A percentile compares a stretch with the other conserved stretches of the same genome.
Conservation (phyloP, 2,797 vertebrate genomes). For the Danio aesculapii region DNA sequence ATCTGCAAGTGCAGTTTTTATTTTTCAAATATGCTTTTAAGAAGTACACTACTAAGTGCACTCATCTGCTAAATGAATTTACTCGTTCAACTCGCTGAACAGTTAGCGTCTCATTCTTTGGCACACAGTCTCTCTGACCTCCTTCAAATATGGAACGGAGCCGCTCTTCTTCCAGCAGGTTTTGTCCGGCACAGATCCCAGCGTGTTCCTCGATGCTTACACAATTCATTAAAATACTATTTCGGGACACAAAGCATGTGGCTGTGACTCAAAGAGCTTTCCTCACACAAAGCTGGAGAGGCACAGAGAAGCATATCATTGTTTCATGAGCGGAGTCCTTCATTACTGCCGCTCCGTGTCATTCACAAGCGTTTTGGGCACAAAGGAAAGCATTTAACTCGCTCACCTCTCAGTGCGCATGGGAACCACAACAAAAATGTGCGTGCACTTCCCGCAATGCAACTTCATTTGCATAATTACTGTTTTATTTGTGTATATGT, state of each 20-base stretch:
- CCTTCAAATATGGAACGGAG: slow-evolving; percentile 32
- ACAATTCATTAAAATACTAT: slow-evolving; percentile 61
- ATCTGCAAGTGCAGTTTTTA: no score
- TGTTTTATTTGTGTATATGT: not conserved
- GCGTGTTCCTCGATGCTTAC: slow-evolving; percentile 54
- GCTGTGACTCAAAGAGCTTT: slow-evolving; percentile 50
- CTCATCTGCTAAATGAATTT: no score
- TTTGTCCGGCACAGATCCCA: slow-evolving; percentile 13
- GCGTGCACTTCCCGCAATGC: slow-evolving; percentile 21
- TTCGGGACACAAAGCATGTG: slow-evolving; percentile 54
- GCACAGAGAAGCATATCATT: slow-evolving; percentile 51
- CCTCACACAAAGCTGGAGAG: slow-evolving; percentile 45
- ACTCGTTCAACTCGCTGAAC: no score
- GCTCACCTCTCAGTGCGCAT: slow-evolving; percentile 29
- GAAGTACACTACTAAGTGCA: no score
- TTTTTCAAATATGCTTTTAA: no score
- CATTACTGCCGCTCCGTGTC: slow-evolving; percentile 51
- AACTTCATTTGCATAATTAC: slow-evolving; percentile 54
- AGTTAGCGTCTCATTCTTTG: not conserved
- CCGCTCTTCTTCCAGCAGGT: slow-evolving; percentile 2
- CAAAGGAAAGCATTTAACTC: slow-evolving; percentile 55
- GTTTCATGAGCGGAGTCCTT: slow-evolving; percentile 54
- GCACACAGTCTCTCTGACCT: slow-evolving; percentile 12
- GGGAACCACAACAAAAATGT: slow-evolving; percentile 46
- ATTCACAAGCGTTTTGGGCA: slow-evolving; percentile 48